Base-by-base conservation (phyloP, 2,113 vertebrate species). In the Crotalus helleri region DNA sequence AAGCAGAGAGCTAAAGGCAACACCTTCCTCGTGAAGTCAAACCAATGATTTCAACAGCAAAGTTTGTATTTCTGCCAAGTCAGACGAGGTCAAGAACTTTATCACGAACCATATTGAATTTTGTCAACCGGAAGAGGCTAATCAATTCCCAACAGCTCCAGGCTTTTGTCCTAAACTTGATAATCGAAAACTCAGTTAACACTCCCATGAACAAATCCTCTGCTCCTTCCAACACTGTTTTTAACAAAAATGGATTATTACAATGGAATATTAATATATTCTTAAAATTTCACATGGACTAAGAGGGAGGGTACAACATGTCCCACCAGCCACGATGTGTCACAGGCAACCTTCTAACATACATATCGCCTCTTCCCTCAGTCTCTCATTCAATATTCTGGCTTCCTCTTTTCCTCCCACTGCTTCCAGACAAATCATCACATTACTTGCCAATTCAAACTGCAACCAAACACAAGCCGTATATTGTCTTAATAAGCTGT, bases 1-100 rank as follows among this genome's bases (percentile, higher is more conserved):
- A 74, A 74, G n/a, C n/a, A 74, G n/a, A 81, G 69, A 81, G 15
- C 12, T 69, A 29, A 26, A 29, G 26, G 26, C n/a, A 7, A 9
- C 21, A 69, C 3, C 64, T 10, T n/a, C 46, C 26, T 51, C 12
- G 0, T 69, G 29, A n/a, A 69, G 64, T 69, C 29, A 53, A 7
- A 74, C 61, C 91, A 93, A 91, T 12, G 26, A n/a, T 93, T n/a
- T 85, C 39, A 74, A n/a, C 91, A 58, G 17, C 46, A 92, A 90
- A 12, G 44, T 53, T 87, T 21, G n/a, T 17, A 44, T 53, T n/a
- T 64, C 39, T 87, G 81, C 90, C 89, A 2, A 74, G 15, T 17
- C 69, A 81, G 64, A 64, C 94, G 58, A 57, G n/a, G 53, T 58
- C n/a, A 92, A 0, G 57, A n/a, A 87, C 44, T 15, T 29, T 33